These are phyloP conservation scores for Dreissena polymorpha DNA, from an alignment of 1,140 invertebrate species.

Conservation along the genomic window DNA sequence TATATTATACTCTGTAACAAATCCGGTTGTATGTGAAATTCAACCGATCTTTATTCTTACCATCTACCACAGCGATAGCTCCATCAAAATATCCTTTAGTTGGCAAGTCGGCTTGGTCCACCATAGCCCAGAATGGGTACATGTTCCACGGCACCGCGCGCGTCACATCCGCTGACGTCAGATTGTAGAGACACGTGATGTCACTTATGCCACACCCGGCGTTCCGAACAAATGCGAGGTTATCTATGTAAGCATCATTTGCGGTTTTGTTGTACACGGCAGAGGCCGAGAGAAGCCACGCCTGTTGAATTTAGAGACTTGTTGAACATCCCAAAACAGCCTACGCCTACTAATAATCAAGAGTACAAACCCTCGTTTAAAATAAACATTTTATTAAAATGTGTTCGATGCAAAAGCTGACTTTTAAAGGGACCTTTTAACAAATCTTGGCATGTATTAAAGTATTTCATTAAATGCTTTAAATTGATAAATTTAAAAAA, in stretches of 20 bases:
- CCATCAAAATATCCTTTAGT: slow-evolving; percentile 54
- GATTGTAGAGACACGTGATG: slow-evolving; percentile 59
- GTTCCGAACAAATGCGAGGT: slow-evolving; percentile 58
- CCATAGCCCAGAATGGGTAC: slow-evolving; percentile 62
- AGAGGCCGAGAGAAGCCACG: slow-evolving; percentile 67
- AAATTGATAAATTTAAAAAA: too few relatives aligned
- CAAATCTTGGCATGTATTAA: too few relatives aligned
- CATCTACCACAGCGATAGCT: slow-evolving; percentile 64
- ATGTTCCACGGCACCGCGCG: slow-evolving; percentile 57
- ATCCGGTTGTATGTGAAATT: too few relatives aligned
- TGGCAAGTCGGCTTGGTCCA: slow-evolving; percentile 57
- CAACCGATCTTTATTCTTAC: slow-evolving; percentile 54
- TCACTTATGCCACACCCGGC: slow-evolving; percentile 56
- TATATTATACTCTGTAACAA: background rate
- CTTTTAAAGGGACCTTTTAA: too few relatives aligned
- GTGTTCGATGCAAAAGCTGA: too few relatives aligned
- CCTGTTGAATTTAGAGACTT: slow-evolving; percentile 47
- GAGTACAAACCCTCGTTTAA: too few relatives aligned
- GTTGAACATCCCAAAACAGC: slow-evolving; percentile 51
- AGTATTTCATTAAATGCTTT: too few relatives aligned
- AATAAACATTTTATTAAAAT: too few relatives aligned
- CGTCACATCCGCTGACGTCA: slow-evolving; percentile 59
- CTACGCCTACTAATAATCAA: too few relatives aligned
- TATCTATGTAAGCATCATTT: slow-evolving; percentile 57
- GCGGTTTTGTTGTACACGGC: slow-evolving; percentile 66